phyloP scores from a whole-genome alignment of 2,888 invertebrate genomes.

The Coenonympha arcania region DNA sequence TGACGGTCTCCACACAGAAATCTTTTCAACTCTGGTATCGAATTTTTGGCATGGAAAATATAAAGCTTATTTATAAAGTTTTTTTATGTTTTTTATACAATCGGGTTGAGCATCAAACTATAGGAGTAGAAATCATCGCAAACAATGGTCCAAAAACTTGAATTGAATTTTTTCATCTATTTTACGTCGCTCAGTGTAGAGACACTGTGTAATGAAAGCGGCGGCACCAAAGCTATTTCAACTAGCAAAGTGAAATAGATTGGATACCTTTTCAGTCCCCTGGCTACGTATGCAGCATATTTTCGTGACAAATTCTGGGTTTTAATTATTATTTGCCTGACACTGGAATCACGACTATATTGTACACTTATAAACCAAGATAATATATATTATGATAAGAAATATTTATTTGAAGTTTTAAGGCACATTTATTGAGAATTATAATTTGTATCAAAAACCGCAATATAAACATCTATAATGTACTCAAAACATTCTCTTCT shows the following conservation, averaged over 20 bases:
- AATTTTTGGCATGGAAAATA: too few species aligned
- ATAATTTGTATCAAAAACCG: too few species aligned
- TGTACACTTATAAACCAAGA: conserved; percentile 2
- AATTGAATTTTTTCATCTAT: conserved; percentile 17
- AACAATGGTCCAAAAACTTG: conserved; percentile 9
- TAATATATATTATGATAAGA: background rate
- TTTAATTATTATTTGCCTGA: conserved; percentile 11
- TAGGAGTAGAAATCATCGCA: background rate
- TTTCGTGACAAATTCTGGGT: conserved; percentile 12
- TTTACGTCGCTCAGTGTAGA: conserved; percentile 10
- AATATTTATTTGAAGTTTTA: background rate
- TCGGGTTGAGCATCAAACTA: background rate
- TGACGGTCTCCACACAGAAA: too few species aligned
- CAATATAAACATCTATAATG: too few species aligned
- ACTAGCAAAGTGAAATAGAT: conserved; percentile 19
- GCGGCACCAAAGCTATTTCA: conserved; percentile 21
- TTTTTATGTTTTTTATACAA: background rate
- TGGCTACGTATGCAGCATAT: conserved; percentile 14
- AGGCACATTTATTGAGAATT: background rate
- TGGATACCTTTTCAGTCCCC: conserved; percentile 18
- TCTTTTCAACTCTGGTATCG: too few species aligned
- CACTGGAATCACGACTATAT: conserved; percentile 9
- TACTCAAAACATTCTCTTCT: too few species aligned
- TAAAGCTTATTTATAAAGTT: too few species aligned
- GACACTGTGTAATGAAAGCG: conserved; percentile 20